Evolutionary conservation across 2,113 vertebrate genomes (phyloP), one percentile per base, ranked within the genome.

Genomic region (Danionella cerebrum): DNA sequence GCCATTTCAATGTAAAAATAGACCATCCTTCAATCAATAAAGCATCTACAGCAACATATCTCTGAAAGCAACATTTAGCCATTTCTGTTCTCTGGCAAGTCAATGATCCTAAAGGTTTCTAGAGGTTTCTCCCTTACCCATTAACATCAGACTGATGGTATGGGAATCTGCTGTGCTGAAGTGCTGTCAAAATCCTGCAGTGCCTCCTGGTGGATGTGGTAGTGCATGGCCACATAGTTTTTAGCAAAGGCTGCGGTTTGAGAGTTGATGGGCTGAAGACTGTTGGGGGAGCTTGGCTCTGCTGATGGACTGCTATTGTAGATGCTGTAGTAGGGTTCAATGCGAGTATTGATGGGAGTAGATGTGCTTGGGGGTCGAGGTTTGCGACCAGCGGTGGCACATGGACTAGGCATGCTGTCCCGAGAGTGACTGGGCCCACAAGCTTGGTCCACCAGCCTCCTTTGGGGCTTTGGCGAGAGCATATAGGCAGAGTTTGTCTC

Each of bases 321-420:
- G 75, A 98, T 93, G 59, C 95, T 98, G 78, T 96, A 97, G 75
- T 96, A 97, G 16, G 96, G 94, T 71, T 99, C 95, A 0, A 98
- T 89, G 8, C 94, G 92, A 1, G 93, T 97, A 87, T 97, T 93
- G 84, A 97, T 85, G 2, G 95, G 94, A 0, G 93, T 96, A 0
- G 95, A 99, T 73, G 91, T 95, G 78, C 94, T 96, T 5, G 91
- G 91, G 1, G 87, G 91, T 0, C 83, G 87, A 65, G 87, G 91
- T 31, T 91, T 92, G 7, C 88, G 89, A 8, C 83, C 89, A 0
- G 68, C 84, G 0, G 90, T 90, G 4, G 69, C 74, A 69, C 83
- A 90, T 4, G 93, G 93, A 62, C 92, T 98, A 4, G 84, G 88
- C 14, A 81, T 54, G 3, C 91, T 93, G 12, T 95, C 93, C 79